Base-by-base conservation (phyloP, 2,113 vertebrate genomes). In the Scolopax mira region DNA sequence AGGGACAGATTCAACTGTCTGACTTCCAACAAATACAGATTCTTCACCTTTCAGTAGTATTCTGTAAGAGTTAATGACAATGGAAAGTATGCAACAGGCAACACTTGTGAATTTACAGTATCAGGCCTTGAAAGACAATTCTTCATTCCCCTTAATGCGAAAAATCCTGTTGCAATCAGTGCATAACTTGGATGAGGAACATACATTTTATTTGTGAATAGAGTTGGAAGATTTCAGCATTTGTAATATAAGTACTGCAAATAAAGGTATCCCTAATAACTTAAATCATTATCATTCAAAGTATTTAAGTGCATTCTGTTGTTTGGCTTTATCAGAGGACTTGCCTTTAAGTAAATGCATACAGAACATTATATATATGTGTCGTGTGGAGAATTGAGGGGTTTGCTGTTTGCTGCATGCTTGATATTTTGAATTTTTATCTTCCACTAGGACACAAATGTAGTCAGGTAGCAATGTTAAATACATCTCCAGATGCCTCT, bases 401-500 rank as follows among this genome's bases (percentile, higher is more conserved):
- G 27, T 65, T 69, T 83, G 30, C 23, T 66, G 1, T 90, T 88
- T 88, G 44, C 23, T 83, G 14, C 7, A 21, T 69, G 44, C 7
- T 25, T 44, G 18, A 89, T 73, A 78, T 67, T 9, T 72, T 41
- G 46, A 69, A 33, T 41, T 72, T 84, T 70, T 62, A 49, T 91
- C 49, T 93, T 82, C 39, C 41, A n/a, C n/a, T 81, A 98, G 97
- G 97, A 17, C 75, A 96, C 7, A 94, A 92, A 86, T 85, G 88
- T 55, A 95, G 97, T 73, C 95, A 96, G 35, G 95, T 96, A 60
- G 91, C 98, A 8, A 97, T 98, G 64, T 94, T 99, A 70, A 98
- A 98, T 94, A 97, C 97, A 96, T 98, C 98, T 96, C 98, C 97
- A 83, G 98, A 98, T 41, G 7, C 1, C 1, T 64, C 30, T 51